Conservation (phyloP, 2,888 invertebrate genomes). For the Watsonalla cultraria region DNA sequence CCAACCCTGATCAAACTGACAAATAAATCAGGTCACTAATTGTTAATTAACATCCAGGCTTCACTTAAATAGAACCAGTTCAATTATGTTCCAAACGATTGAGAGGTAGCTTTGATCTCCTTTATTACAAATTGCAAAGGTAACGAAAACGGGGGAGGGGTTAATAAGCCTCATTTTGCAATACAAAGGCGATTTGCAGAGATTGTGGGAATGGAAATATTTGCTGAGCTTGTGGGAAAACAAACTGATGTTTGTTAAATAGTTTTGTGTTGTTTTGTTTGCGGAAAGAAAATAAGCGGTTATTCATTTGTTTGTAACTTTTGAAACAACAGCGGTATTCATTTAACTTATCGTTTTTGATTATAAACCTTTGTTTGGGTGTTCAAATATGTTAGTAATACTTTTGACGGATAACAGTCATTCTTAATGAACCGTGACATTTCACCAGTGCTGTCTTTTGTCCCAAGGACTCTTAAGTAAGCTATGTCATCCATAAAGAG, state of each 20-base stretch:
- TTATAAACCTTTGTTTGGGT: too few relatives aligned
- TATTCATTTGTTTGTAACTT: not conserved
- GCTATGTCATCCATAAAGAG: too few relatives aligned
- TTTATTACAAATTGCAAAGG: slow-evolving; percentile 2
- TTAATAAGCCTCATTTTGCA: slow-evolving; percentile 24
- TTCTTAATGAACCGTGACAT: too few relatives aligned
- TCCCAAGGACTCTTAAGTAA: too few relatives aligned
- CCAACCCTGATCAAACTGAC: not conserved
- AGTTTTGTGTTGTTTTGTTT: not conserved
- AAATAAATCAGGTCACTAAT: not conserved
- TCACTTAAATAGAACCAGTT: not conserved
- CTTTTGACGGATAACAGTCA: too few relatives aligned
- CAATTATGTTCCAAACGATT: not conserved
- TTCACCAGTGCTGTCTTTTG: too few relatives aligned
- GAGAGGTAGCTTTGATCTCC: slow-evolving; percentile 1
- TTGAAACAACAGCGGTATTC: not conserved
- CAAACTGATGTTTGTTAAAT: slow-evolving; percentile 1
- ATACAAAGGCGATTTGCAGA: slow-evolving; percentile 18
- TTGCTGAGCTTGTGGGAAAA: slow-evolving; percentile 20
- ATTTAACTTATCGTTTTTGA: not conserved
- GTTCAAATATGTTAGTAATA: too few relatives aligned
- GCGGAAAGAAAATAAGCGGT: not conserved
- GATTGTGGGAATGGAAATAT: slow-evolving; percentile 24
- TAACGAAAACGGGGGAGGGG: slow-evolving; percentile 8
- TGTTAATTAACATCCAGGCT: not conserved